These are phyloP conservation scores for Ennomos fuscantarius DNA, from an alignment of 2,888 invertebrate species.

Conservation along the genomic window DNA sequence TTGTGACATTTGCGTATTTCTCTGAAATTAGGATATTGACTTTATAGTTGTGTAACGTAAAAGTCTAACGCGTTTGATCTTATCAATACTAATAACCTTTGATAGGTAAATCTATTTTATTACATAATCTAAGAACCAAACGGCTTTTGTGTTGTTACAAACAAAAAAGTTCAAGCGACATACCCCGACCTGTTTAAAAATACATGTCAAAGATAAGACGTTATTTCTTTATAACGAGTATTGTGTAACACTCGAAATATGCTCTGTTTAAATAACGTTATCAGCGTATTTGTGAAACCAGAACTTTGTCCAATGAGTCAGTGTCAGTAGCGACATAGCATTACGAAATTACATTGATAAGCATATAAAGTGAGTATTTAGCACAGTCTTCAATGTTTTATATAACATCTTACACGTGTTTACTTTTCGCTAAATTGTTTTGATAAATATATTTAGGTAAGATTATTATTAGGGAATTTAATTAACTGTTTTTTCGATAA, in stretches of 20 bases:
- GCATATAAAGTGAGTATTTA: slow-evolving; percentile 22
- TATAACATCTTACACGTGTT: slow-evolving; percentile 21
- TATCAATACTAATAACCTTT: no score
- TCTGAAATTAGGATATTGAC: background rate
- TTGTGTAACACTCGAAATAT: slow-evolving; percentile 47
- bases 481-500: no score
- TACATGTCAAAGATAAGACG: slow-evolving; percentile 34
- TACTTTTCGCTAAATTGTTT: background rate
- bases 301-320: slow-evolving; percentile 55
- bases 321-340: slow-evolving; percentile 31
- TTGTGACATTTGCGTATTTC: slow-evolving; percentile 1
- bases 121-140: background rate
- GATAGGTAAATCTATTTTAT: no score
- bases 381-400: slow-evolving; percentile 28
- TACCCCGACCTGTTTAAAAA: slow-evolving; percentile 34
- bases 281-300: slow-evolving; percentile 44
- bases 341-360: slow-evolving; percentile 48
- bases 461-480: no score
- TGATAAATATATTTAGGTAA: no score
- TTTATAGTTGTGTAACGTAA: no score
- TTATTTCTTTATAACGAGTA: slow-evolving; percentile 23
- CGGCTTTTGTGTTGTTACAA: background rate
- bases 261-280: slow-evolving; percentile 46
- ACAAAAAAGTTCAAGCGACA: slow-evolving; percentile 8
- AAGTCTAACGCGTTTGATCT: no score